These are phyloP conservation scores for Saimiri boliviensis DNA, from an alignment of 2,113 vertebrate genomes.

Conservation along the genomic window DNA sequence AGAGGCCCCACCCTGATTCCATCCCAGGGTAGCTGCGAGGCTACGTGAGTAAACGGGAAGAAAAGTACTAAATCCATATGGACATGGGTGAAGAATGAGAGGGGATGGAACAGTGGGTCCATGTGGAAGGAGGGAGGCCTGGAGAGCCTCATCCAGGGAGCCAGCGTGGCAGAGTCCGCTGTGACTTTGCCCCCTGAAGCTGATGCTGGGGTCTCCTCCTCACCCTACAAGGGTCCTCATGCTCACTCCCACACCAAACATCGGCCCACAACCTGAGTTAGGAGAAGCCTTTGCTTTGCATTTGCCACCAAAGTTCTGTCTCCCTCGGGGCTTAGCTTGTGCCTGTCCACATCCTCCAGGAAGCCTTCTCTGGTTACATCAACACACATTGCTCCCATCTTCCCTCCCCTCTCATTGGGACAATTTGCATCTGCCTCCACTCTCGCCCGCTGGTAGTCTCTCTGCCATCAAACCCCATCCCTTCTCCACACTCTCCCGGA, in stretches of 20 bases:
- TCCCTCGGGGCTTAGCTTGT: background rate
- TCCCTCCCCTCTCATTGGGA: background rate
- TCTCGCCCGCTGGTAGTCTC: background rate
- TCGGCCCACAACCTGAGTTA: too few relatives aligned
- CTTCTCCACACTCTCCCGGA: background rate
- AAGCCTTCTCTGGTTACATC: background rate
- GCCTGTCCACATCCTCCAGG: background rate
- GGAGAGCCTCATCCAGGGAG: background rate
- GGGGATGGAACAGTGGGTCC: background rate
- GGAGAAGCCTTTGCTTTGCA: background rate
- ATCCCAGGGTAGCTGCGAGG: background rate
- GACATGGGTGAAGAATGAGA: background rate
- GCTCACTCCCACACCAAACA: background rate
- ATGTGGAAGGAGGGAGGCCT: background rate
- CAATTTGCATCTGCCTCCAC: background rate
- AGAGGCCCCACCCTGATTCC: background rate
- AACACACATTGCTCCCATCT: background rate
- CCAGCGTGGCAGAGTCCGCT: background rate
- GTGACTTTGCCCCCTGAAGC: background rate
- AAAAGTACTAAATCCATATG: background rate
- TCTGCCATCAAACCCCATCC: background rate
- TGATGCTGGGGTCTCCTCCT: background rate
- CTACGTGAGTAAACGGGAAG: background rate
- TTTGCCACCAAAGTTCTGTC: background rate
- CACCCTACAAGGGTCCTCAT: rapidly evolving